A percentile compares a stretch with the other conserved stretches of the same genome.
These are phyloP conservation scores for Gallinago nigripennis DNA, from an alignment of 2,797 vertebrate species.

Conservation along the genomic window DNA sequence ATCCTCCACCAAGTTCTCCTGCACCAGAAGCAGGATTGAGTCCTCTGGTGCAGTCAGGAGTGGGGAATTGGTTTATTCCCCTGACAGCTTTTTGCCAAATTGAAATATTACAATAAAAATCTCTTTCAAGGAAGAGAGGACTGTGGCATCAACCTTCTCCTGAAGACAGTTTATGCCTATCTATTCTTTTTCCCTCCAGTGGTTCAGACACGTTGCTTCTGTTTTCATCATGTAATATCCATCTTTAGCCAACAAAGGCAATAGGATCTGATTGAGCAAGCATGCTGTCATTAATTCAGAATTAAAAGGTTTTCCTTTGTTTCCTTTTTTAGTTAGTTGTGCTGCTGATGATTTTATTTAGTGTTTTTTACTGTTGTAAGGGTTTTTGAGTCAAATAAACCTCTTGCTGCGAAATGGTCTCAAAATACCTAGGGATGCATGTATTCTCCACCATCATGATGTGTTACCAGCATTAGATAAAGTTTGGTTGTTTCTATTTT, in stretches of 20 bases:
- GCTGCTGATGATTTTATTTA: background rate
- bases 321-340: background rate
- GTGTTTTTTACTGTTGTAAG: background rate
- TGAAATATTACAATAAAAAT: background rate
- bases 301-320: background rate
- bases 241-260: background rate
- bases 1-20: accelerated
- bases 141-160: background rate
- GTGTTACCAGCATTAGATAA: background rate
- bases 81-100: background rate
- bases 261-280: background rate
- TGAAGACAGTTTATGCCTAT: background rate
- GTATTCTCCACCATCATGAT: background rate
- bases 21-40: background rate
- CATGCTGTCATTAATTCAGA: background rate
- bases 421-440: background rate
- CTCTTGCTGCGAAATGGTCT: background rate
- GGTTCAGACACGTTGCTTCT: background rate
- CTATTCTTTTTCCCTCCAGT: background rate
- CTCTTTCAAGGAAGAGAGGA: background rate
- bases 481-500: background rate
- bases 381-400: background rate
- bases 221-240: background rate
- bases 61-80: background rate
- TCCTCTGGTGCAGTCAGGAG: background rate